Evolutionary conservation across 2,888 invertebrate genomes (phyloP).

Genomic region (Tryphoninae sp.): DNA sequence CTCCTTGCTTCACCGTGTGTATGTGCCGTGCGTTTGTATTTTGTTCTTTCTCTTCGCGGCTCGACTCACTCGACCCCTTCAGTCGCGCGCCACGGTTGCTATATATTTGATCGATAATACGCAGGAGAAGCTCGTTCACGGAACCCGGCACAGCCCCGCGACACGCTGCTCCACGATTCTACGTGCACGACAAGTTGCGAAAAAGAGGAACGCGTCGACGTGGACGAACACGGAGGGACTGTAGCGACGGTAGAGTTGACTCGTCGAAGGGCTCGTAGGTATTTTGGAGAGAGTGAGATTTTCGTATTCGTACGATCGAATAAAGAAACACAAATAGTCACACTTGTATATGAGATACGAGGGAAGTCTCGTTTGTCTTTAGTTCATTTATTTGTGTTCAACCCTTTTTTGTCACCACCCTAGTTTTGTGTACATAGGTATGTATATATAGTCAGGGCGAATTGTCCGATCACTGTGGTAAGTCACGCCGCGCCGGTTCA

Average conservation of each 20-base stretch:
- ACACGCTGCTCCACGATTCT: constrained; percentile 45
- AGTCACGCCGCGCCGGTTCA: constrained; percentile 6
- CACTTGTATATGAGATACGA: too few relatives aligned
- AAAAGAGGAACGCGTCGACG: neutral
- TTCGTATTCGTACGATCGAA: too few relatives aligned
- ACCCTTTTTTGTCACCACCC: constrained; percentile 4
- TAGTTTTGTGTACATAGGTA: neutral
- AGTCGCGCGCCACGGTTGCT: constrained; percentile 40
- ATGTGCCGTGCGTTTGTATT: neutral
- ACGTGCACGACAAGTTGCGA: constrained; percentile 5
- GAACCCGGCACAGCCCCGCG: constrained; percentile 66
- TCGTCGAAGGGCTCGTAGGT: neutral
- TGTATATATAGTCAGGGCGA: neutral
- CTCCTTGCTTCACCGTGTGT: constrained; percentile 23
- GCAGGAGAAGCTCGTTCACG: constrained; percentile 68
- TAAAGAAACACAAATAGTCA: too few relatives aligned
- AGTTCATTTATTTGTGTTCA: neutral
- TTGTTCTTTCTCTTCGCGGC: constrained; percentile 1
- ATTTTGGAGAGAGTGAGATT: too few relatives aligned
- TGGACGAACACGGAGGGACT: neutral
- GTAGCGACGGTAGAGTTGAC: neutral
- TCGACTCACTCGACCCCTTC: constrained; percentile 31
- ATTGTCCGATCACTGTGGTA: neutral
- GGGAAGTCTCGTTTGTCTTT: neutral
- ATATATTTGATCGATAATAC: constrained; percentile 77